Evolutionary conservation across 2,888 invertebrate species (phyloP).

Genomic region (Torymus auratus): DNA sequence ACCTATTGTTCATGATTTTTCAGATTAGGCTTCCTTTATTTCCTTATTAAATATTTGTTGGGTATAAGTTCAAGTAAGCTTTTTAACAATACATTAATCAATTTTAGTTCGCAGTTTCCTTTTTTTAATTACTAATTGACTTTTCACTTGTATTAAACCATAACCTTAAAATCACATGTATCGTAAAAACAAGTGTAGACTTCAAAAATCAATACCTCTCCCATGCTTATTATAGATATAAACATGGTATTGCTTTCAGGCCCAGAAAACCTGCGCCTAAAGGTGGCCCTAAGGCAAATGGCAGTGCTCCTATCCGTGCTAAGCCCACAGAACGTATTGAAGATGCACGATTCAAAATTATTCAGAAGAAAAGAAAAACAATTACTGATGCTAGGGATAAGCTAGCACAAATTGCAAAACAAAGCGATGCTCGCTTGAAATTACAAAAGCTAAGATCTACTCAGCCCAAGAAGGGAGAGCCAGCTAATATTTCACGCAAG

Average conservation of each 20-base stretch:
- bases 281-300: too few species aligned
- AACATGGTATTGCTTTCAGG: too few species aligned
- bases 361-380: slow-evolving; percentile 86
- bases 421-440: slow-evolving; percentile 85
- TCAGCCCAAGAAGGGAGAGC: slow-evolving; percentile 73
- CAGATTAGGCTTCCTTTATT: neutral
- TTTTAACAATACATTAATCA: neutral
- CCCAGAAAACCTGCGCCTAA: too few species aligned
- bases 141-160: slow-evolving; percentile 1
- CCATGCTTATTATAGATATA: too few species aligned
- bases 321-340: slow-evolving; percentile 31
- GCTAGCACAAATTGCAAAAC: slow-evolving; percentile 85
- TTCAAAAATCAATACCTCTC: too few species aligned
- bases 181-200: neutral
- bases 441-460: slow-evolving; percentile 81
- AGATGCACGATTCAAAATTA: slow-evolving; percentile 88
- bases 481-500: slow-evolving; percentile 78
- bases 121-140: neutral
- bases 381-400: slow-evolving; percentile 90
- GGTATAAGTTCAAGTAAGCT: neutral
- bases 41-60: neutral
- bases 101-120: neutral
- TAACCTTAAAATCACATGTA: slow-evolving; percentile 35
- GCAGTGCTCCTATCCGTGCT: neutral
- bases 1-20: neutral